A percentile compares a stretch with the other conserved stretches of the same genome.
These are phyloP conservation scores for Acleris cristana DNA, from an alignment of 2,888 invertebrate species.

Conservation along the genomic window DNA sequence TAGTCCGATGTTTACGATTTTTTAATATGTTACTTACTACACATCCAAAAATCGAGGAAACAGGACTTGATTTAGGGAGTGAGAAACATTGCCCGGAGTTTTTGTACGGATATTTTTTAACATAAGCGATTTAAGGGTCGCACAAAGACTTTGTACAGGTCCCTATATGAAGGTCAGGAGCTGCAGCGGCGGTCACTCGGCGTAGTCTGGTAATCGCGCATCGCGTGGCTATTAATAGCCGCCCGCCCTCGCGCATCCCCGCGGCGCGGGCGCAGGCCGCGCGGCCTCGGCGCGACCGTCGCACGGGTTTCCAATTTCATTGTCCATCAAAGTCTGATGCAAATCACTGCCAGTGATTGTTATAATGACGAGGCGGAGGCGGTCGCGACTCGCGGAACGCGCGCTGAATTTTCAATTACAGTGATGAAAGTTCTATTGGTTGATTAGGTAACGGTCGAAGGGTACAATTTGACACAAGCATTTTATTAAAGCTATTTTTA, in stretches of 20 bases:
- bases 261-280: constrained; percentile 5
- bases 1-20: too few relatives aligned
- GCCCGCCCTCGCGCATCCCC: constrained; percentile 14
- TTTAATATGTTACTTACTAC: too few relatives aligned
- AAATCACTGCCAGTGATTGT: constrained; percentile 24
- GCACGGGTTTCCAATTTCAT: constrained; percentile 33
- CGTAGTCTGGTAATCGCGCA: constrained; percentile 22
- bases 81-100: too few relatives aligned
- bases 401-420: too few relatives aligned
- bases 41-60: too few relatives aligned
- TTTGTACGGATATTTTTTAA: too few relatives aligned
- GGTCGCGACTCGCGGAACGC: background rate
- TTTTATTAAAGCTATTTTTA: too few relatives aligned
- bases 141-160: background rate
- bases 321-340: constrained; percentile 18
- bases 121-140: too few relatives aligned
- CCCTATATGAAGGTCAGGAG: background rate
- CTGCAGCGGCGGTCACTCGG: background rate
- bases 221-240: constrained; percentile 20
- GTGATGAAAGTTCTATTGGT: too few relatives aligned
- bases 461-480: too few relatives aligned
- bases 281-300: constrained; percentile 1
- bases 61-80: too few relatives aligned
- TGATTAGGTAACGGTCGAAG: too few relatives aligned
- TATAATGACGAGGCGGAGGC: constrained; percentile 8